These are phyloP conservation scores for Lasioglossum malachurum DNA, from an alignment of 2,888 invertebrate genomes.

Conservation along the genomic window DNA sequence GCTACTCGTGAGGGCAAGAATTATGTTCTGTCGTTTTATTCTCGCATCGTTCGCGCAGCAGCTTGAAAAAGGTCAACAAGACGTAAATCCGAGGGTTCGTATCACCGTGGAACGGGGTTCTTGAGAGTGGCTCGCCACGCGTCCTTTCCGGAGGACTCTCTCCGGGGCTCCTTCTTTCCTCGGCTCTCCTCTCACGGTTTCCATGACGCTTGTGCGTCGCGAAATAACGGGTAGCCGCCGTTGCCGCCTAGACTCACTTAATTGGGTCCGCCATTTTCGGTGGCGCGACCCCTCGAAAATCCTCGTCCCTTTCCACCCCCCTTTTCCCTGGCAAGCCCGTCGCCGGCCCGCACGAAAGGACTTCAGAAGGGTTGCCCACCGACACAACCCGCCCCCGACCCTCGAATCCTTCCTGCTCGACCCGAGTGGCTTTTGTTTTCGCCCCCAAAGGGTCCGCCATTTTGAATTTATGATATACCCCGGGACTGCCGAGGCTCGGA, in stretches of 20 bases:
- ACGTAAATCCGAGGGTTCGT: constrained; percentile 73
- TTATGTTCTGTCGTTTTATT: constrained; percentile 22
- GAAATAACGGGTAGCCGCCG: constrained; percentile 69
- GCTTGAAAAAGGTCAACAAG: constrained; percentile 76
- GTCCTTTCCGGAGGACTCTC: constrained; percentile 57
- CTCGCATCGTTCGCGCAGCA: constrained; percentile 39
- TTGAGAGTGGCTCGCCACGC: constrained; percentile 39
- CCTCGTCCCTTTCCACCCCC: constrained; percentile 67
- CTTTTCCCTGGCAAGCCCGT: neutral
- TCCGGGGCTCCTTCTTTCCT: constrained; percentile 66
- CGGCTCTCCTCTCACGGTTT: constrained; percentile 64
- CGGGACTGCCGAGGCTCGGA: constrained; percentile 78
- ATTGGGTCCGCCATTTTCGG: constrained; percentile 85
- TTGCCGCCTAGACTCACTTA: constrained; percentile 79
- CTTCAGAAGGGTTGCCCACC: constrained; percentile 81
- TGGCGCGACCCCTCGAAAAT: constrained; percentile 77
- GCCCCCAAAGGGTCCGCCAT: constrained; percentile 82
- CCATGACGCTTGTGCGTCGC: constrained; percentile 67
- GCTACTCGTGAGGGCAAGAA: constrained; percentile 47
- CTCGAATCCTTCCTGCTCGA: constrained; percentile 72
- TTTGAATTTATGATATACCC: constrained; percentile 84
- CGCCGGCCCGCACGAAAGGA: constrained; percentile 65
- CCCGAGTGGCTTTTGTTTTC: constrained; percentile 84
- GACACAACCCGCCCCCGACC: constrained; percentile 74
- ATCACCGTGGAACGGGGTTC: constrained; percentile 52